phyloP scores from a whole-genome alignment of 2,113 vertebrate species.

The Prionailurus viverrinus region DNA sequence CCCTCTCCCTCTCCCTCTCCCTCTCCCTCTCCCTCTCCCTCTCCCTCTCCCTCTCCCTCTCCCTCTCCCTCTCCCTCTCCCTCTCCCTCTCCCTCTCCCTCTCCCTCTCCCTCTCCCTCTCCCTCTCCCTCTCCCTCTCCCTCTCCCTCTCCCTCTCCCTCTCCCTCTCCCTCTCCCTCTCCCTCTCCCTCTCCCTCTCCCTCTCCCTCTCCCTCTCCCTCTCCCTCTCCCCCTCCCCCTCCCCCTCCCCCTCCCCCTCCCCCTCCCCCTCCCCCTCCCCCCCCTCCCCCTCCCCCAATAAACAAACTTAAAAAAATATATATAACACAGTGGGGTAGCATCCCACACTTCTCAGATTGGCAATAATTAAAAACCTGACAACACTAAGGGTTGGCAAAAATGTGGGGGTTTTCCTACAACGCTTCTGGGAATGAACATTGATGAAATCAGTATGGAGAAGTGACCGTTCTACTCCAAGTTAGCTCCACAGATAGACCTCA shows the following conservation, averaged over 20 bases:
- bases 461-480: neutral
- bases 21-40: no score
- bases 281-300: no score
- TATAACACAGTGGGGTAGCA: neutral
- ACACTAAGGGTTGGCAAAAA: neutral
- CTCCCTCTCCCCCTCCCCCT: rapidly evolving
- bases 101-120: no score
- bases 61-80: rapidly evolving
- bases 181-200: no score
- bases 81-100: rapidly evolving
- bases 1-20: rapidly evolving
- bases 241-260: no score
- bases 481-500: neutral
- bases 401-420: neutral
- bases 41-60: rapidly evolving
- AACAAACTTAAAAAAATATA: no score
- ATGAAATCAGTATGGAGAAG: neutral
- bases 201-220: no score
- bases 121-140: rapidly evolving
- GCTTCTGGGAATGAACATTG: neutral
- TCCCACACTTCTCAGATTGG: neutral
- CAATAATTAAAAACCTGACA: neutral
- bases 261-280: no score
- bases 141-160: rapidly evolving
- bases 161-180: no score